These are phyloP conservation scores for Mimumesa dahlbomi DNA, from an alignment of 2,888 invertebrate genomes.

Conservation along the genomic window DNA sequence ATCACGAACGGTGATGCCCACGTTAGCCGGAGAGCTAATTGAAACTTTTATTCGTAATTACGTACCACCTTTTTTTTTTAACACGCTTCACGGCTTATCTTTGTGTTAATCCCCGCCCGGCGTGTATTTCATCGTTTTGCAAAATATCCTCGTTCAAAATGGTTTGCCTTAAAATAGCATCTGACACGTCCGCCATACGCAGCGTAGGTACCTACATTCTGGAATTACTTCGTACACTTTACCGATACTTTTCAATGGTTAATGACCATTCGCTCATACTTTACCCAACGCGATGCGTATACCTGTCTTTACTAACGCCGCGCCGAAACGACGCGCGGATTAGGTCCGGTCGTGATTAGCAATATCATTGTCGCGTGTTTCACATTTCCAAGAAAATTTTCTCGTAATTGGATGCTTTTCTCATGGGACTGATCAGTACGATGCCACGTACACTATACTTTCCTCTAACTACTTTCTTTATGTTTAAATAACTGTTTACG, in stretches of 20 bases:
- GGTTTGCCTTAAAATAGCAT: constrained; percentile 37
- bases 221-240: constrained; percentile 44
- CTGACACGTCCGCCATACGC: constrained; percentile 21
- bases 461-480: constrained; percentile 10
- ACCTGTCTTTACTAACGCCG: constrained; percentile 42
- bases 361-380: constrained; percentile 22
- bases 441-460: constrained; percentile 21
- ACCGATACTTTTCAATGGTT: constrained; percentile 31
- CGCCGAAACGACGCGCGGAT: constrained; percentile 23
- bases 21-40: constrained; percentile 60
- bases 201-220: constrained; percentile 23
- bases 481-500: constrained; percentile 39
- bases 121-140: constrained; percentile 28
- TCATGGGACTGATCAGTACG: neutral
- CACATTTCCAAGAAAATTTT: constrained; percentile 22
- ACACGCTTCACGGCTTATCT: constrained; percentile 27
- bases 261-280: constrained; percentile 37
- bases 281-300: constrained; percentile 16
- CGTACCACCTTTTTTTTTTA: constrained; percentile 25
- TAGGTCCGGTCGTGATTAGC: constrained; percentile 44
- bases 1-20: constrained; percentile 56
- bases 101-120: constrained; percentile 17
- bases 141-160: constrained; percentile 26
- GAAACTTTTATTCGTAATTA: constrained; percentile 69
- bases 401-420: constrained; percentile 18